phyloP scores from a whole-genome alignment of 2,888 invertebrate genomes.

The Brenthis hecate region DNA sequence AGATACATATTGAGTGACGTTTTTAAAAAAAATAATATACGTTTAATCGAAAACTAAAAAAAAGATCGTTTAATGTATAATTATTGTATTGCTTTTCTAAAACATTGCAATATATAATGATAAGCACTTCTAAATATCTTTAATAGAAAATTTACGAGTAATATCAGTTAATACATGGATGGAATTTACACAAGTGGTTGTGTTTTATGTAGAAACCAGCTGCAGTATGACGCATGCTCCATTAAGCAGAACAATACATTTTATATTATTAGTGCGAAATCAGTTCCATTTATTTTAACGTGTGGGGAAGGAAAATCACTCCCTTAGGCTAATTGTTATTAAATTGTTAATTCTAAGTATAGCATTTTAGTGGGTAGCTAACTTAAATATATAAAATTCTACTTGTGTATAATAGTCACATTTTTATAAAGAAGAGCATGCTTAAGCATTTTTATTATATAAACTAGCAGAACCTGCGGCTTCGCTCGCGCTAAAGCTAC shows the following conservation, averaged over 20 bases:
- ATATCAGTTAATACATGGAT: slow-evolving; percentile 10
- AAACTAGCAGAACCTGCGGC: too few species aligned
- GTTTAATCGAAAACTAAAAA: too few species aligned
- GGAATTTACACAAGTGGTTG: slow-evolving; percentile 39
- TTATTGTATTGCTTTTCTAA: neutral
- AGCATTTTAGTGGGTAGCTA: neutral
- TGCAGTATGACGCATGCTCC: slow-evolving; percentile 38
- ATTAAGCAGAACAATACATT: slow-evolving; percentile 33
- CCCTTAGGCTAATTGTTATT: neutral
- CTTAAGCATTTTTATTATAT: too few species aligned
- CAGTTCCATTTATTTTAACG: neutral
- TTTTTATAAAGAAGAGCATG: neutral
- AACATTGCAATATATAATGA: neutral
- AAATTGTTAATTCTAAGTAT: slow-evolving; percentile 8
- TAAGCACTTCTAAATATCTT: neutral
- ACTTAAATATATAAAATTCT: neutral
- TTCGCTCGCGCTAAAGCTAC: too few species aligned
- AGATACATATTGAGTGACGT: too few species aligned
- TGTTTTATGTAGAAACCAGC: slow-evolving; percentile 31
- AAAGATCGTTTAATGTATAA: neutral
- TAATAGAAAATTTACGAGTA: neutral
- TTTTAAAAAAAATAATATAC: too few species aligned
- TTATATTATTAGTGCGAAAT: slow-evolving; percentile 26
- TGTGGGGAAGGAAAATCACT: too few species aligned
- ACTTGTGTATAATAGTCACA: neutral